Evolutionary conservation across 2,113 vertebrate species (phyloP).

Genomic region (Lasiurus cinereus): DNA sequence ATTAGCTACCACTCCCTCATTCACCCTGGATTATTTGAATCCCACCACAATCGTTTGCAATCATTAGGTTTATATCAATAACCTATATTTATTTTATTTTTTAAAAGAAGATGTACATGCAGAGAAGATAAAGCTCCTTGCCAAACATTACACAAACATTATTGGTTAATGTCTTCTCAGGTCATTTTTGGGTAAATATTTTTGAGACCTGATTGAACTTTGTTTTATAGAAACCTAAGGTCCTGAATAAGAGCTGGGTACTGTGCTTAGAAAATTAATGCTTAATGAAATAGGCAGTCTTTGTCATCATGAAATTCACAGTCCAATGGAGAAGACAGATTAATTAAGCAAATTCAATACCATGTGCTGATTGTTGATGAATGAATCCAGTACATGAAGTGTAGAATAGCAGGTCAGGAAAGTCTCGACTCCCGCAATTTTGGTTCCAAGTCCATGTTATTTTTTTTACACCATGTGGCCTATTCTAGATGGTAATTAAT

Average conservation of each 20-base stretch:
- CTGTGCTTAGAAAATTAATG: background rate
- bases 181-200: background rate
- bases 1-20: background rate
- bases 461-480: background rate
- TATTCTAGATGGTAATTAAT: constrained; percentile 27
- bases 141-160: background rate
- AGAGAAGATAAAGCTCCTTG: background rate
- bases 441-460: background rate
- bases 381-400: background rate
- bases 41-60: background rate
- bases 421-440: background rate
- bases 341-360: background rate
- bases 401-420: background rate
- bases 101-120: background rate
- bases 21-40: background rate
- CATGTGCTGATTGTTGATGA: background rate
- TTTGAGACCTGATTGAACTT: background rate
- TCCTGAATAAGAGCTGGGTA: background rate
- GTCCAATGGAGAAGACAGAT: background rate
- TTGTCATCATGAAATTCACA: background rate
- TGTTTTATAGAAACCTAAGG: background rate
- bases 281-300: background rate
- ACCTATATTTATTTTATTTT: background rate
- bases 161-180: background rate
- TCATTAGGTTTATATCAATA: background rate